These are phyloP conservation scores for Pteronotus mesoamericanus DNA, from an alignment of 2,797 vertebrate species.

Conservation along the genomic window DNA sequence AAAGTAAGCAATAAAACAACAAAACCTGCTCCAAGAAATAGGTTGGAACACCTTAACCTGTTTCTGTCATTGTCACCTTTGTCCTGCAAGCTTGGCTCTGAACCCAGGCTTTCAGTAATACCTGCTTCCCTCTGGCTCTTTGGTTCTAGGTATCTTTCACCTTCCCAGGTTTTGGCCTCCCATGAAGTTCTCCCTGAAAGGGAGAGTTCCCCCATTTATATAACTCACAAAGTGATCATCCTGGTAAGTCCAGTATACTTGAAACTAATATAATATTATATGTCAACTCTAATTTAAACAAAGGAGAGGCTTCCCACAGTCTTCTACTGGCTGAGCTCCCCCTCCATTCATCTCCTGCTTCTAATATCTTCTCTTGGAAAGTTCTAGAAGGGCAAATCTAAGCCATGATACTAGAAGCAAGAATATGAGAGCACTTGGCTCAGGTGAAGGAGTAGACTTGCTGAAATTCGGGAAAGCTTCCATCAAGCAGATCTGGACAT, in stretches of 20 bases:
- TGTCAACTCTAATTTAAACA: background rate
- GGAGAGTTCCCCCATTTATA: background rate
- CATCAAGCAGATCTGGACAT: background rate
- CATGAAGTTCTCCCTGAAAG: background rate
- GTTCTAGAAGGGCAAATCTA: background rate
- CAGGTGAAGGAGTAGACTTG: background rate
- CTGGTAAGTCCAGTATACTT: background rate
- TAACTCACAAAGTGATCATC: background rate
- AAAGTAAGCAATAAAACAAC: conserved; percentile 34
- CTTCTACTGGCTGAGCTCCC: background rate
- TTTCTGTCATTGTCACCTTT: background rate
- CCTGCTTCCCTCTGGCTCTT: background rate
- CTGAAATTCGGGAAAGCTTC: background rate
- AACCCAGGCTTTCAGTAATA: background rate
- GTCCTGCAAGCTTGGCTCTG: background rate
- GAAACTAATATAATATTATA: background rate
- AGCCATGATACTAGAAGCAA: background rate
- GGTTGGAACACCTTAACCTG: background rate
- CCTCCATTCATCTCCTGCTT: background rate
- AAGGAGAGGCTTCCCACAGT: background rate
- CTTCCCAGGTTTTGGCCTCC: background rate
- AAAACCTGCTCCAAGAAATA: conserved; percentile 12
- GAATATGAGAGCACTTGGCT: background rate
- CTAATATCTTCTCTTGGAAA: background rate
- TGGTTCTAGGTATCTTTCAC: background rate